These are phyloP conservation scores for Bombus polaris DNA, from an alignment of 1,140 invertebrate genomes.

Conservation along the genomic window DNA sequence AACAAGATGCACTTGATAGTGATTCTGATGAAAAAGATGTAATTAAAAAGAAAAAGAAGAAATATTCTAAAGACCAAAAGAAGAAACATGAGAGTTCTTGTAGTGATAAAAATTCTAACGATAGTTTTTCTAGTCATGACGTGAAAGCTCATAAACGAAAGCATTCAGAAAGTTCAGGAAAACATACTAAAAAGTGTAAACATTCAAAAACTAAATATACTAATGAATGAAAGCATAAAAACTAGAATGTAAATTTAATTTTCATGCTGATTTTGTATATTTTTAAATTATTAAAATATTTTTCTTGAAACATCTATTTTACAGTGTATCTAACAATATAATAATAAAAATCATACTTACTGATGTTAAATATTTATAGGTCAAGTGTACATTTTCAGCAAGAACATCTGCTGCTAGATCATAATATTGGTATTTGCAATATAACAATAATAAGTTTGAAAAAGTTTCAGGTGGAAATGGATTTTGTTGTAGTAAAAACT, in stretches of 20 bases:
- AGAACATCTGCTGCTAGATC: constrained; percentile 99
- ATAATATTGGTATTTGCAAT: constrained; percentile 98
- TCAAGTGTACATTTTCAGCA: constrained; percentile 98
- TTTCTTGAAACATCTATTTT: background rate
- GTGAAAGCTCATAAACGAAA: constrained; percentile 65
- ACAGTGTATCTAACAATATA: background rate
- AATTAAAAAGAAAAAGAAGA: constrained; percentile 70
- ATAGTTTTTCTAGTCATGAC: constrained; percentile 57
- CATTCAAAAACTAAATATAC: constrained; percentile 70
- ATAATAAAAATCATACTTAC: constrained; percentile 82
- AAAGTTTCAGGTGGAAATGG: constrained; percentile 99
- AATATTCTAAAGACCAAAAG: constrained; percentile 72
- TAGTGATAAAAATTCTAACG: constrained; percentile 52
- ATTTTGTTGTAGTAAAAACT: constrained; percentile 98
- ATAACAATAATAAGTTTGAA: constrained; percentile 96
- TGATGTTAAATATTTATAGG: constrained; percentile 97
- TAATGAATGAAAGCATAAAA: constrained; percentile 51
- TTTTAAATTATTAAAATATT: constrained; percentile 19
- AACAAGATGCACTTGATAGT: constrained; percentile 43
- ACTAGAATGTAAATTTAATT: background rate
- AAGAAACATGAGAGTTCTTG: constrained; percentile 62
- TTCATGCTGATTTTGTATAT: background rate
- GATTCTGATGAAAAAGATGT: constrained; percentile 56
- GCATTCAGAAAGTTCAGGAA: constrained; percentile 54
- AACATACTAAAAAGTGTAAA: constrained; percentile 73